These are phyloP conservation scores for Phalangium opilio DNA, from an alignment of 2,888 invertebrate genomes.

Conservation along the genomic window DNA sequence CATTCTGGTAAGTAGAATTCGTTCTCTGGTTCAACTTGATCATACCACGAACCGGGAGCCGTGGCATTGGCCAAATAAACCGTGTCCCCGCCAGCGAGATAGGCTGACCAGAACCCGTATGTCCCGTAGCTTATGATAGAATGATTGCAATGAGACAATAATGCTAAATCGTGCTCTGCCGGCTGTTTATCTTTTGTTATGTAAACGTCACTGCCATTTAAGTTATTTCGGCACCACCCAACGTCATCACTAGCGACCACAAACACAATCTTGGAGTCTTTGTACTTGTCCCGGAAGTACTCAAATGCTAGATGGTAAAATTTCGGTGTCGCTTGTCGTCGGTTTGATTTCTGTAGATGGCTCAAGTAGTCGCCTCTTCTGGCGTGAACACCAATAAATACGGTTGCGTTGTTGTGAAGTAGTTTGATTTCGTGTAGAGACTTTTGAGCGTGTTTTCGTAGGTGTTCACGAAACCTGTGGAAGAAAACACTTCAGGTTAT, in stretches of 20 bases:
- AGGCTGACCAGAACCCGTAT: slow-evolving; percentile 28
- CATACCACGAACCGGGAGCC: neutral
- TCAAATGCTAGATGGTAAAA: slow-evolving; percentile 36
- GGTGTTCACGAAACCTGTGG: no score
- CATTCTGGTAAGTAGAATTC: slow-evolving; percentile 1
- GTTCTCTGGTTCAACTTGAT: neutral
- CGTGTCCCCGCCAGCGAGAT: slow-evolving; percentile 24
- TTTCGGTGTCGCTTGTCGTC: neutral
- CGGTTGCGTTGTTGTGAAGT: no score
- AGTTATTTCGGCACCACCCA: slow-evolving; percentile 34
- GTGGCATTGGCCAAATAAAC: slow-evolving; percentile 9
- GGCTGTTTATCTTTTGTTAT: slow-evolving; percentile 28
- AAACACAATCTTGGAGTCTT: slow-evolving; percentile 31
- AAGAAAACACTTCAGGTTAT: no score
- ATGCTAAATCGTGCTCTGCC: slow-evolving; percentile 35
- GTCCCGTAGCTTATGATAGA: slow-evolving; percentile 32
- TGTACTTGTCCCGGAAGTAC: slow-evolving; percentile 33
- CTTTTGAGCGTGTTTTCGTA: no score
- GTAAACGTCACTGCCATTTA: slow-evolving; percentile 31
- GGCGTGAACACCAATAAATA: no score
- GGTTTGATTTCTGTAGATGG: no score
- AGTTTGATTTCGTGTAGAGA: no score
- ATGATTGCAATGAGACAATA: slow-evolving; percentile 39
- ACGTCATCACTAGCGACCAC: slow-evolving; percentile 38
- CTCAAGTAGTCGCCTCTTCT: no score